Conservation (phyloP, 2,797 vertebrate genomes). For the Chelidonichthys spinosus region DNA sequence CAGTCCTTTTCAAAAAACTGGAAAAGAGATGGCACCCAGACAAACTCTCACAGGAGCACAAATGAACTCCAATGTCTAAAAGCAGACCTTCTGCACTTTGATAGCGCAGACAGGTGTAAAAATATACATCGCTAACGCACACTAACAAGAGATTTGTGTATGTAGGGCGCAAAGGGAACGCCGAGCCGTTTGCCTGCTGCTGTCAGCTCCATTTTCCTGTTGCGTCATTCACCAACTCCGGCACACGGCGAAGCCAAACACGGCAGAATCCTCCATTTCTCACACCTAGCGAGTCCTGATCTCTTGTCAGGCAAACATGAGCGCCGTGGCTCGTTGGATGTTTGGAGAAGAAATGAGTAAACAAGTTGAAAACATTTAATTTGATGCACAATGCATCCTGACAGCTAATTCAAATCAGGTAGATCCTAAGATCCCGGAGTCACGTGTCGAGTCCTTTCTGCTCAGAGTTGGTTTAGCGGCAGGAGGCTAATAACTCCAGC, state of each 20-base stretch:
- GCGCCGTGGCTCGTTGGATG: conserved; percentile 70
- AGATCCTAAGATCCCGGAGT: conserved; percentile 55
- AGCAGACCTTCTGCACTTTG: conserved; percentile 65
- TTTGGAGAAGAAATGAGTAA: conserved; percentile 77
- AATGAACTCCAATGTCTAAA: conserved; percentile 71
- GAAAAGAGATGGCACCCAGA: conserved; percentile 56
- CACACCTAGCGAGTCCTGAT: conserved; percentile 62
- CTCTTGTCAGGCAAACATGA: conserved; percentile 76
- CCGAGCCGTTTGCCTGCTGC: conserved; percentile 71
- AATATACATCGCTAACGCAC: conserved; percentile 77
- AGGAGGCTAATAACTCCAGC: conserved; percentile 46
- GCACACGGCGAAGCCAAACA: conserved; percentile 69
- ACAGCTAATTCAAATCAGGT: conserved; percentile 75
- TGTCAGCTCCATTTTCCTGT: conserved; percentile 83
- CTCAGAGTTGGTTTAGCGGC: conserved; percentile 49
- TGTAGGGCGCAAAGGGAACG: conserved; percentile 81
- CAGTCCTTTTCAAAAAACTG: conserved; percentile 62
- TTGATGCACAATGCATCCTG: conserved; percentile 85
- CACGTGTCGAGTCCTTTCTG: conserved; percentile 67
- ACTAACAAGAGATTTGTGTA: conserved; percentile 83
- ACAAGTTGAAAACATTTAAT: conserved; percentile 82
- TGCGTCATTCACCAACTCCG: conserved; percentile 80
- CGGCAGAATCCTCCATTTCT: conserved; percentile 70
- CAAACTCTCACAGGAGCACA: conserved; percentile 71
- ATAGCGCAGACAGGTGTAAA: conserved; percentile 82